Evolutionary conservation across 2,113 vertebrate genomes (phyloP).

Genomic region (Campylomormyrus numenius): DNA sequence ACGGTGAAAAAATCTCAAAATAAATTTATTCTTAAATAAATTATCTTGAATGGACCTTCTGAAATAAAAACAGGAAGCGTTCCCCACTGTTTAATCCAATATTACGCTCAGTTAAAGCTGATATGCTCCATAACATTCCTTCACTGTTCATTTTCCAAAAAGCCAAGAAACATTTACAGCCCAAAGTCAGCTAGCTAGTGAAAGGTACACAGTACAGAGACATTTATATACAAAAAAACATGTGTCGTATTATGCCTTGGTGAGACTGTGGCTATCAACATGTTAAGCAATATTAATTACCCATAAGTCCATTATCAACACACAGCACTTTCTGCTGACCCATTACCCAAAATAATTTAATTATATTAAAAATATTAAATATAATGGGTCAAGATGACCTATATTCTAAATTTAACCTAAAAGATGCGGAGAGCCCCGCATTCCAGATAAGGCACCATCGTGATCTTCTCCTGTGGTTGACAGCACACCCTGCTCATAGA

Average conservation of each 20-base stretch:
- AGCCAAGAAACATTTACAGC: not conserved
- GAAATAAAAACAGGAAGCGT: not conserved
- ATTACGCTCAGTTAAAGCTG: not conserved
- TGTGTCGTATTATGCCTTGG: not conserved
- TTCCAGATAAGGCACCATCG: not conserved
- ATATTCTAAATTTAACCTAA: not conserved
- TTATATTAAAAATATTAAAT: not conserved
- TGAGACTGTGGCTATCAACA: not conserved
- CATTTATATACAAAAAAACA: not conserved
- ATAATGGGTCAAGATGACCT: not conserved
- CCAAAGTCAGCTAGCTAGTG: not conserved
- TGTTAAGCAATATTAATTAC: not conserved
- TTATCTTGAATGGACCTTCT: not conserved
- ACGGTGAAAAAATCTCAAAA: not conserved
- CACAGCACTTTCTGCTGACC: not conserved
- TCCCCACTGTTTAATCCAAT: not conserved
- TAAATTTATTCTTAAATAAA: not conserved
- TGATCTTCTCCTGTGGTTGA: not conserved
- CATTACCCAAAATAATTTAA: not conserved
- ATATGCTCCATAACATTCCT: not conserved
- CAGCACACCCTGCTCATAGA: not conserved
- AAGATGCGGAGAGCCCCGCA: not conserved
- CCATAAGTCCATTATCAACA: not conserved
- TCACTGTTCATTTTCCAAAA: not conserved
- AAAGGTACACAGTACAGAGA: not conserved